These are phyloP conservation scores for Zaprionus ghesquierei DNA, from an alignment of 1,140 invertebrate species.

Conservation along the genomic window DNA sequence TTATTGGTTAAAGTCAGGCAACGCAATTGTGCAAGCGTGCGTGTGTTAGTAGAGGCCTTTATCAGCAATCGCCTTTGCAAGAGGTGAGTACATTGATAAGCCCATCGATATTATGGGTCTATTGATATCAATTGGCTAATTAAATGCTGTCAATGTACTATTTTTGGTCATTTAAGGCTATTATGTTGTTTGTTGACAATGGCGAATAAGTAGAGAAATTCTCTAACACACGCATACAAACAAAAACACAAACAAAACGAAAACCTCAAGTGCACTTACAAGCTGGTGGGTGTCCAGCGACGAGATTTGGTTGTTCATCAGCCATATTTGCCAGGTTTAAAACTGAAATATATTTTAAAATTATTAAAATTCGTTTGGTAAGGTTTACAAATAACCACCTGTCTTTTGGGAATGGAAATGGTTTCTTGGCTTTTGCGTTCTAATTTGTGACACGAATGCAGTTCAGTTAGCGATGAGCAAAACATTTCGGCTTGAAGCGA, in stretches of 20 bases:
- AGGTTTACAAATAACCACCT: neutral
- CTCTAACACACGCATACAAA: constrained; percentile 3
- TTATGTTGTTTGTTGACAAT: constrained; percentile 88
- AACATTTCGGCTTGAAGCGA: neutral
- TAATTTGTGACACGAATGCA: constrained; percentile 49
- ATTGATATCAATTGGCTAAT: constrained; percentile 27
- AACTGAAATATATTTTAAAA: constrained; percentile 3
- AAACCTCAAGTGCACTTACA: constrained; percentile 84
- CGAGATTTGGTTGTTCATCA: constrained; percentile 87
- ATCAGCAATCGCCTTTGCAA: constrained; percentile 49
- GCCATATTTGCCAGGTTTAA: constrained; percentile 52
- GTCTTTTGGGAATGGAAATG: constrained; percentile 9
- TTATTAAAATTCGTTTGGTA: neutral
- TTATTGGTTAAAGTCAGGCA: constrained; percentile 23
- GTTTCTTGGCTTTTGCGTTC: constrained; percentile 22
- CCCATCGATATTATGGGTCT: constrained; percentile 15
- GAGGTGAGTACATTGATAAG: constrained; percentile 53
- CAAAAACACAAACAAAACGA: neutral
- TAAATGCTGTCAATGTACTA: constrained; percentile 32
- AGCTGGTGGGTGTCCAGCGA: constrained; percentile 93
- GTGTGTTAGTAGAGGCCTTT: constrained; percentile 10
- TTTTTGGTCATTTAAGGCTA: neutral
- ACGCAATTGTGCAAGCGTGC: constrained; percentile 22
- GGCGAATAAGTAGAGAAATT: constrained; percentile 32
- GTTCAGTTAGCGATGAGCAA: constrained; percentile 28